A percentile compares a stretch with the other conserved stretches of the same genome.
These are phyloP conservation scores for Atherinosoma microstoma DNA, from an alignment of 2,797 vertebrate genomes.

Conservation along the genomic window DNA sequence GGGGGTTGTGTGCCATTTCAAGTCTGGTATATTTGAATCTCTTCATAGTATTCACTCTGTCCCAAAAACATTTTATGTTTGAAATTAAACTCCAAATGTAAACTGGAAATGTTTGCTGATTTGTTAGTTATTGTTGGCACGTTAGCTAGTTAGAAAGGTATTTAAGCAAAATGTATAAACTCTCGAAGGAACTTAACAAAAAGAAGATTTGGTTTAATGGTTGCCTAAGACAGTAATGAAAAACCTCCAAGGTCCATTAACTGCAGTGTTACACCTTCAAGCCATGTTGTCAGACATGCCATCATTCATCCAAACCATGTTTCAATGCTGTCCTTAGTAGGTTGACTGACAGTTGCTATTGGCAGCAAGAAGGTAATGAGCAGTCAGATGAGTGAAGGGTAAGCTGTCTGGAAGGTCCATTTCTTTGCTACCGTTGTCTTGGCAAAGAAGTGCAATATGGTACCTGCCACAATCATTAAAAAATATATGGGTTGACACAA, in stretches of 20 bases:
- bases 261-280: neutral
- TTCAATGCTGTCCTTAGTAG: constrained; percentile 17
- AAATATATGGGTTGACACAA: constrained; percentile 20
- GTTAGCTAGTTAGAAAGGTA: neutral
- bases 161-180: constrained; percentile 29
- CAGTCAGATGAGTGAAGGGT: constrained; percentile 14
- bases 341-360: constrained; percentile 14
- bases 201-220: too few relatives aligned
- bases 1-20: neutral
- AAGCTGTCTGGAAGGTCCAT: constrained; percentile 34
- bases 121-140: constrained; percentile 1
- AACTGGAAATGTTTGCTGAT: neutral
- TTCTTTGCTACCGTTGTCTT: constrained; percentile 25
- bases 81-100: constrained; percentile 33
- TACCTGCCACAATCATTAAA: constrained; percentile 11
- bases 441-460: neutral
- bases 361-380: constrained; percentile 37
- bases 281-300: neutral
- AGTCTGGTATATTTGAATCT: neutral
- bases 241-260: neutral
- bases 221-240: constrained; percentile 6
- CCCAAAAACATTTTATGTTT: constrained; percentile 4
- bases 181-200: constrained; percentile 18
- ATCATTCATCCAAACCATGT: neutral
- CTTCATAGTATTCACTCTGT: neutral